Evolutionary conservation across 2,888 invertebrate species (phyloP).

Genomic region (Lycia hirtaria): DNA sequence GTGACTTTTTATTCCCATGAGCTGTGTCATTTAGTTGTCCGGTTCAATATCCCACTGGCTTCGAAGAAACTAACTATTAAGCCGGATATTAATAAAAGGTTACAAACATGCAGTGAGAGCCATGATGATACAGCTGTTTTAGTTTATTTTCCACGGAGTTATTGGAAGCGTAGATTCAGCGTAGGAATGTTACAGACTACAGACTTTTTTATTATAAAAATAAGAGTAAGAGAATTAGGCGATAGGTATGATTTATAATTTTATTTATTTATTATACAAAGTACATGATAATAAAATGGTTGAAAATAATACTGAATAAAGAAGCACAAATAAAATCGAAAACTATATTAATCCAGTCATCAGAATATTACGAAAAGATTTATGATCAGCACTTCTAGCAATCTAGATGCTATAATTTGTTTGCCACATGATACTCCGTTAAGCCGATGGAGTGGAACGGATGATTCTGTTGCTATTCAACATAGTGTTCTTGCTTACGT

Average conservation of each 20-base stretch:
- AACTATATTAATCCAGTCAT: not conserved
- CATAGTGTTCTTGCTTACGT: conserved; percentile 23
- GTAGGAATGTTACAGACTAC: no score
- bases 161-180: no score
- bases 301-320: no score
- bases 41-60: conserved; percentile 29
- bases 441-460: conserved; percentile 32
- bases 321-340: not conserved
- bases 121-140: not conserved
- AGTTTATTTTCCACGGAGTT: no score
- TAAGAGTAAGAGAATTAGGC: no score
- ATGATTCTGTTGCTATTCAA: conserved; percentile 29
- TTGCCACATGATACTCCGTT: conserved; percentile 25
- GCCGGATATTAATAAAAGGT: conserved; percentile 9
- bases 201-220: no score
- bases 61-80: conserved; percentile 12
- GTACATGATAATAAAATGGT: no score
- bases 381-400: conserved; percentile 7
- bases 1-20: conserved; percentile 68
- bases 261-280: no score
- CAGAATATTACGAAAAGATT: not conserved
- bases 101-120: conserved; percentile 4
- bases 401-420: conserved; percentile 16
- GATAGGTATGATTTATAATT: no score
- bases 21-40: conserved; percentile 36